A percentile compares a stretch with the other conserved stretches of the same genome.
Evolutionary conservation across 1,140 invertebrate genomes (phyloP).

Genomic region (Aricia agestis): DNA sequence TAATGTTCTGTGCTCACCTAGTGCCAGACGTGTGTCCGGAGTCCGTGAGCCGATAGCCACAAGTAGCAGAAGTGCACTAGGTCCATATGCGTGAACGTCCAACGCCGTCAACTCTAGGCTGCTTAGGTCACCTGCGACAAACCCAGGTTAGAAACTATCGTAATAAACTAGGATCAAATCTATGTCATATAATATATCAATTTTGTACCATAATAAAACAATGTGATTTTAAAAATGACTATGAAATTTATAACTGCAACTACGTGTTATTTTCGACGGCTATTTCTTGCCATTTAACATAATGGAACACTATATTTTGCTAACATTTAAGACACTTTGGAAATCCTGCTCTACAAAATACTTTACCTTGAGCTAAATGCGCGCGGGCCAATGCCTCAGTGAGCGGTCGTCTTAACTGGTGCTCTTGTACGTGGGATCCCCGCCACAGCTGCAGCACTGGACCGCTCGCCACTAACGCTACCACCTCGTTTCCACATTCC

Average conservation of each 20-base stretch:
- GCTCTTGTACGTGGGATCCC: slow-evolving; percentile 44
- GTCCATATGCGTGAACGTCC: slow-evolving; percentile 74
- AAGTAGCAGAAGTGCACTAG: slow-evolving; percentile 82
- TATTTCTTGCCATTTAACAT: too few relatives aligned
- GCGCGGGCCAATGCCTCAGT: slow-evolving; percentile 39
- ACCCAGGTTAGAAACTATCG: too few relatives aligned
- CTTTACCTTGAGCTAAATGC: slow-evolving; percentile 39
- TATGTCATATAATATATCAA: too few relatives aligned
- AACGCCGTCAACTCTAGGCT: slow-evolving; percentile 49
- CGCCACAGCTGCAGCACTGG: slow-evolving; percentile 56
- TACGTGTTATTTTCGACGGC: too few relatives aligned
- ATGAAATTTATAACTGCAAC: too few relatives aligned
- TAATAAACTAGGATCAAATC: too few relatives aligned
- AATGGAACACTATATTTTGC: too few relatives aligned
- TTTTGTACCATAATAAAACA: too few relatives aligned
- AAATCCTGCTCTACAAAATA: too few relatives aligned
- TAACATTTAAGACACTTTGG: too few relatives aligned
- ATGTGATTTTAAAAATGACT: too few relatives aligned
- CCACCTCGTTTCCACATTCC: slow-evolving; percentile 30
- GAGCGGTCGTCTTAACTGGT: slow-evolving; percentile 46
- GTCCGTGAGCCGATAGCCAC: slow-evolving; percentile 82
- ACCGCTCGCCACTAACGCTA: slow-evolving; percentile 51
- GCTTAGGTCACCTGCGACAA: slow-evolving; percentile 43
- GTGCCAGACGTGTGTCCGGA: slow-evolving; percentile 74
- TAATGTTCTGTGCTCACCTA: slow-evolving; percentile 34